These are phyloP conservation scores for Notarius quadriscutis DNA, from an alignment of 2,113 vertebrate species.

Conservation along the genomic window DNA sequence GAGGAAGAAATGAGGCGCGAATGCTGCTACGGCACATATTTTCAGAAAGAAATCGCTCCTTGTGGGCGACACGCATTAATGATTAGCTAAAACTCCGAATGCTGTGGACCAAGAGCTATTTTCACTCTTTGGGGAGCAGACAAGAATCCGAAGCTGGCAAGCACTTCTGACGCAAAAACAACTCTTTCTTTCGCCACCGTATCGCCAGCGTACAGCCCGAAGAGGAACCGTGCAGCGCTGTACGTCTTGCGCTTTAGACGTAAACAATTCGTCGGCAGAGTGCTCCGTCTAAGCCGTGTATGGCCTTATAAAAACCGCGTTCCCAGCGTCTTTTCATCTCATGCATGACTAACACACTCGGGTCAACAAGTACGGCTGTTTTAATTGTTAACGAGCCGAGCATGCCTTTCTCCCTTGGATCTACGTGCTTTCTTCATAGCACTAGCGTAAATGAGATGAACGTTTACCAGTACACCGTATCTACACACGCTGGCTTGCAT, in stretches of 20 bases:
- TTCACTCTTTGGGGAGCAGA: constrained; percentile 26
- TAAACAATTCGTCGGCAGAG: neutral
- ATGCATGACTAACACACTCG: neutral
- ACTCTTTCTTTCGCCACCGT: neutral
- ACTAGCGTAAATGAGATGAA: neutral
- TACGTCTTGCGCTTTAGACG: neutral
- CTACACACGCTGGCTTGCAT: neutral
- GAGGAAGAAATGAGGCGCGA: constrained; percentile 14
- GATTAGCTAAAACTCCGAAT: constrained; percentile 42
- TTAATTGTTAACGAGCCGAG: constrained; percentile 1
- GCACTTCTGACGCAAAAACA: neutral
- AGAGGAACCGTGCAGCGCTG: neutral
- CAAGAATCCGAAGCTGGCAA: constrained; percentile 4
- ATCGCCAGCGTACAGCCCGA: neutral
- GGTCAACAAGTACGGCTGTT: neutral
- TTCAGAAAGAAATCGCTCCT: neutral
- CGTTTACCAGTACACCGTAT: neutral
- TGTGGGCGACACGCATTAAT: constrained; percentile 38
- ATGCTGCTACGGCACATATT: neutral
- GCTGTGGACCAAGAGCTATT: constrained; percentile 35
- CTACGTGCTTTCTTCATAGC: neutral
- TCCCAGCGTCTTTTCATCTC: neutral
- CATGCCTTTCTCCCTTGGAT: neutral
- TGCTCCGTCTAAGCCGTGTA: neutral
- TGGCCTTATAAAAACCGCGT: neutral